Conservation (phyloP, 2,797 vertebrate species). For the Ptychadena robeensis region DNA sequence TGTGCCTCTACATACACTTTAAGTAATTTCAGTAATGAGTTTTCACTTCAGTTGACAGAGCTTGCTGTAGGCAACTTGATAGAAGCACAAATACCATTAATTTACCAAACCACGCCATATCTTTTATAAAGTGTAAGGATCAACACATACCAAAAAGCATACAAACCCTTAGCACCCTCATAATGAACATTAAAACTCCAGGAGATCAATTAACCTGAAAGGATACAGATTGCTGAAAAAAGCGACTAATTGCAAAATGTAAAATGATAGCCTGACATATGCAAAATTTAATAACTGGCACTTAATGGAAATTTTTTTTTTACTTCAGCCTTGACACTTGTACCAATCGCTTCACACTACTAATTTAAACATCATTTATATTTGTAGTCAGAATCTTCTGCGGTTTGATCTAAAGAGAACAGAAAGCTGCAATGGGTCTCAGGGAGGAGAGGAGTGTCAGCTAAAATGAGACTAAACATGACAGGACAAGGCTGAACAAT, state of each 20-base stretch:
- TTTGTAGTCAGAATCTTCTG: conserved; percentile 20
- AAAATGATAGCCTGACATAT: background rate
- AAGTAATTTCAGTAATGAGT: too few species aligned
- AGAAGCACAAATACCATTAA: background rate
- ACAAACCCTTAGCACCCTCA: background rate
- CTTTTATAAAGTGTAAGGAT: conserved; percentile 1
- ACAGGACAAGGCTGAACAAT: conserved; percentile 5
- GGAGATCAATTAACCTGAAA: conserved; percentile 47
- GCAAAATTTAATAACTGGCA: conserved; percentile 49
- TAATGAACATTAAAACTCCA: background rate
- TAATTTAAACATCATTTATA: conserved; percentile 39
- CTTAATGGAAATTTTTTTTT: conserved; percentile 33
- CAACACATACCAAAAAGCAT: background rate
- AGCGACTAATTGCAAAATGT: conserved; percentile 33
- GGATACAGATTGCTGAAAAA: conserved; percentile 35
- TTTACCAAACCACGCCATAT: background rate
- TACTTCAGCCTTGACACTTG: conserved; percentile 14
- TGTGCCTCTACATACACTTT: too few species aligned
- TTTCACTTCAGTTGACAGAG: too few species aligned
- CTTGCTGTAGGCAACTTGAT: too few species aligned
- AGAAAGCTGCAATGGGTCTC: conserved; percentile 1
- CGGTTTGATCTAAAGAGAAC: conserved; percentile 22
- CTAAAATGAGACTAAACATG: background rate
- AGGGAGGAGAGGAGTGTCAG: background rate
- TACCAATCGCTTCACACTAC: conserved; percentile 9